A percentile compares a stretch with the other conserved stretches of the same genome.
Evolutionary conservation across 2,888 invertebrate genomes (phyloP).

Genomic region (Girardia tigrina): DNA sequence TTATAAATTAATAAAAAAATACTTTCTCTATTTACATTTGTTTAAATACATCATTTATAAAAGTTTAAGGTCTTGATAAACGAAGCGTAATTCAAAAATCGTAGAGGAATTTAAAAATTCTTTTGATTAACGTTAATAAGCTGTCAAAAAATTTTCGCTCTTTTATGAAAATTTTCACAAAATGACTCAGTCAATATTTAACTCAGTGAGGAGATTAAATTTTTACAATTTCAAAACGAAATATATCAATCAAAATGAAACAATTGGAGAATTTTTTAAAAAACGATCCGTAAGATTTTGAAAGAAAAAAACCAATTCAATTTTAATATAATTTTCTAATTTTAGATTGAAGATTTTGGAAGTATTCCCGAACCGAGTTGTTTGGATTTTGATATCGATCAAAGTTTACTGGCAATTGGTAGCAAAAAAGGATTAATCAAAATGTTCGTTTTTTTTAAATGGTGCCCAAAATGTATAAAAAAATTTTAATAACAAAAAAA

Average conservation of each 20-base stretch:
- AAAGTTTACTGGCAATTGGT: conserved; percentile 14
- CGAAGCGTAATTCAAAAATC: conserved; percentile 1
- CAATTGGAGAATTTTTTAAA: neutral
- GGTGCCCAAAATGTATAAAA: no score
- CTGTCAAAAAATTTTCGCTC: neutral
- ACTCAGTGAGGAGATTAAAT: neutral
- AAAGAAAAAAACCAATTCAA: neutral
- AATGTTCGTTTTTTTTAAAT: conserved; percentile 1
- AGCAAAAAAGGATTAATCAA: conserved; percentile 9
- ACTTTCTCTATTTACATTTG: no score
- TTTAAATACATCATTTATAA: neutral
- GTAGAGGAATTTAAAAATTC: neutral
- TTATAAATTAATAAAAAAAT: no score
- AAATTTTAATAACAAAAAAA: no score
- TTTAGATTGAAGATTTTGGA: conserved; percentile 15
- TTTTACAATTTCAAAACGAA: conserved; percentile 14
- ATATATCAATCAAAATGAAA: conserved; percentile 15
- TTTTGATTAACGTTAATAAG: neutral
- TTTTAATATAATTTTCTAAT: neutral
- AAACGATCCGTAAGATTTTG: neutral
- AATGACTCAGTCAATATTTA: conserved; percentile 5
- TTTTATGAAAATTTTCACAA: neutral
- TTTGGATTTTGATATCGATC: neutral
- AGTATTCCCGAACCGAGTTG: conserved; percentile 12
- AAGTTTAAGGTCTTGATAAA: conserved; percentile 6